Conservation (phyloP, 64 coral and sea anemone species). For the Montipora capricornis region DNA sequence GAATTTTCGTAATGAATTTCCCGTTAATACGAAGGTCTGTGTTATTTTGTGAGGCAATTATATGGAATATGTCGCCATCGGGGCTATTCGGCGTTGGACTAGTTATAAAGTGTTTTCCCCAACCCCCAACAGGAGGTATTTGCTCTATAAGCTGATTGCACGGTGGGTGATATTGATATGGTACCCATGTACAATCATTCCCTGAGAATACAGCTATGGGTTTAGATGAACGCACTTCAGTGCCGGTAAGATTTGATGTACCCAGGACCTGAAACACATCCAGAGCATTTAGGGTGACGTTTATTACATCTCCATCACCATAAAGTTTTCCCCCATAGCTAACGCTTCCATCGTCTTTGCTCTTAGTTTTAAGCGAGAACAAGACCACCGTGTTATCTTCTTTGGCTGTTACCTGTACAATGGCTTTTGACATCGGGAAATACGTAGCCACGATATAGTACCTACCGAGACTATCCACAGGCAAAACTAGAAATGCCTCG, state of each 20-base stretch:
- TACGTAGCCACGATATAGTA: slow-evolving; percentile 61
- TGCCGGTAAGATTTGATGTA: slow-evolving; percentile 69
- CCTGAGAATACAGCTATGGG: slow-evolving; percentile 88
- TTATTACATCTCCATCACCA: slow-evolving; percentile 32
- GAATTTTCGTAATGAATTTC: not conserved
- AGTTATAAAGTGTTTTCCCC: slow-evolving; percentile 52
- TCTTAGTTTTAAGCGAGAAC: slow-evolving; percentile 16
- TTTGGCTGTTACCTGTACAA: slow-evolving; percentile 53
- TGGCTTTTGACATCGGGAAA: not conserved
- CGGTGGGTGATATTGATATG: not conserved
- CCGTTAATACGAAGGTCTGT: slow-evolving; percentile 56
- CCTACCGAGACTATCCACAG: slow-evolving; percentile 26
- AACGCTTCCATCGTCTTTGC: not conserved
- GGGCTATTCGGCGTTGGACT: slow-evolving; percentile 47
- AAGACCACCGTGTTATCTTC: slow-evolving; percentile 37
- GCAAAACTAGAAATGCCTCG: slow-evolving; percentile 70
- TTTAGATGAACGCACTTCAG: slow-evolving; percentile 58
- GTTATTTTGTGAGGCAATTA: slow-evolving; percentile 61
- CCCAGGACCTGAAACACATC: slow-evolving; percentile 70
- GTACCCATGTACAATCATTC: slow-evolving; percentile 78
- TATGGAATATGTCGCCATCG: slow-evolving; percentile 62
- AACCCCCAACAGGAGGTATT: slow-evolving; percentile 84
- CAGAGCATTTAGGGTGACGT: slow-evolving; percentile 21
- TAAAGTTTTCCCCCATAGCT: not conserved
- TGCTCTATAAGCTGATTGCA: slow-evolving; percentile 87